Conservation (phyloP, 2,888 invertebrate species). For the Epinotia ramella region DNA sequence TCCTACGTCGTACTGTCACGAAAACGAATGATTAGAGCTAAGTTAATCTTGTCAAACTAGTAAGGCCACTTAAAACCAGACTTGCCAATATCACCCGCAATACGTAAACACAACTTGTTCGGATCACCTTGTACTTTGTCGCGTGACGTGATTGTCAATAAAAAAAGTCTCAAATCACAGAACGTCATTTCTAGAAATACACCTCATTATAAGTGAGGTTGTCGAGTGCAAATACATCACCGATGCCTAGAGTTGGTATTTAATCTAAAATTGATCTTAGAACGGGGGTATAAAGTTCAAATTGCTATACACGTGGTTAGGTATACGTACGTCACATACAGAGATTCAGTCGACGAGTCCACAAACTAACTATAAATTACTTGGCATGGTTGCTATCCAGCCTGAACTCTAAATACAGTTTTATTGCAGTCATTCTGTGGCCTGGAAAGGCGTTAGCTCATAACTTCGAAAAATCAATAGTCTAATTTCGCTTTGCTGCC, state of each 20-base stretch:
- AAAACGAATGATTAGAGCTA: conserved; percentile 25
- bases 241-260: conserved; percentile 29
- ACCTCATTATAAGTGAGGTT: conserved; percentile 37
- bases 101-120: conserved; percentile 30
- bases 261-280: conserved; percentile 32
- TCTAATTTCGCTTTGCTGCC: conserved; percentile 21
- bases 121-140: conserved; percentile 51
- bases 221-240: conserved; percentile 41
- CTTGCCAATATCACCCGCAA: conserved; percentile 38
- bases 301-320: conserved; percentile 15
- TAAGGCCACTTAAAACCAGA: conserved; percentile 30
- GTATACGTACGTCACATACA: conserved; percentile 15
- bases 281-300: conserved; percentile 17
- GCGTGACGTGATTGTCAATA: conserved; percentile 53
- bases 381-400: conserved; percentile 22
- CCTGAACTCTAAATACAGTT: conserved; percentile 31
- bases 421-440: conserved; percentile 28
- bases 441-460: conserved; percentile 7
- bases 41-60: conserved; percentile 32
- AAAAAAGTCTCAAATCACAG: conserved; percentile 56
- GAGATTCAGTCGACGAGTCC: conserved; percentile 20
- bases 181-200: conserved; percentile 66
- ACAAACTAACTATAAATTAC: conserved; percentile 42
- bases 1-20: conserved; percentile 23
- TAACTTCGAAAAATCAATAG: conserved; percentile 17